Evolutionary conservation across 1,140 invertebrate genomes (phyloP), one percentile per base, ranked within the genome.

Genomic region (Drosophila tsacasi): DNA sequence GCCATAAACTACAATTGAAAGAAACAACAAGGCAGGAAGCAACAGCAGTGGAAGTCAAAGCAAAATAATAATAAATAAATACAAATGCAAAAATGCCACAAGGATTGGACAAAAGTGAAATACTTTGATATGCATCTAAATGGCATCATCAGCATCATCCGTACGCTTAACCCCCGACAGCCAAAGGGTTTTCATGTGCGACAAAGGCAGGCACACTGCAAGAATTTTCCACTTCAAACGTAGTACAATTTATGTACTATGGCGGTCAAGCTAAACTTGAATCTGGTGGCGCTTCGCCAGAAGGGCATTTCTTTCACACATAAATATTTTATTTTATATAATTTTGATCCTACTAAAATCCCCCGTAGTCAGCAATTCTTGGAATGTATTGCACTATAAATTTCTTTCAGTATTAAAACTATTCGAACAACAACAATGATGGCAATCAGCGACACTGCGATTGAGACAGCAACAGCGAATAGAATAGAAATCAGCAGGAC

Each of bases 41-140:
- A 78, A 66, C 76, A 65, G 63, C 73, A 60, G 55, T 40, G 59
- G 30, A 59, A 61, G 58, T 42, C 32, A 49, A 72, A 72, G 55
- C 44, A 50, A 84, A 74, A 69, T 63, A 89, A 81, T 74, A 67
- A 87, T 85, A 82, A 75, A 76, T 84, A 84, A 59, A 77, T 82
- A 85, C 79, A 80, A 84, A 87, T 87, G 84, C 81, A 89, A 84
- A 87, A 89, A 78, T 72, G 75, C 73, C 84, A 75, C 87, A 75
- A 81, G 83, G 84, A 89, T 87, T 87, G 84, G 84, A 65, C 84
- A 81, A 89, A 89, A 87, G 84, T 89, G 81, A 89, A 89, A 84
- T 76, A 72, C 77, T 89, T 89, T 84, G 84, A 87, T 87, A 87
- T 87, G 84, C 77, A 87, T 87, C 84, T 87, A 89, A 89, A 87